Evolutionary conservation across 2,797 vertebrate species (phyloP).

Genomic region (Sternarchorhynchus goeldii): DNA sequence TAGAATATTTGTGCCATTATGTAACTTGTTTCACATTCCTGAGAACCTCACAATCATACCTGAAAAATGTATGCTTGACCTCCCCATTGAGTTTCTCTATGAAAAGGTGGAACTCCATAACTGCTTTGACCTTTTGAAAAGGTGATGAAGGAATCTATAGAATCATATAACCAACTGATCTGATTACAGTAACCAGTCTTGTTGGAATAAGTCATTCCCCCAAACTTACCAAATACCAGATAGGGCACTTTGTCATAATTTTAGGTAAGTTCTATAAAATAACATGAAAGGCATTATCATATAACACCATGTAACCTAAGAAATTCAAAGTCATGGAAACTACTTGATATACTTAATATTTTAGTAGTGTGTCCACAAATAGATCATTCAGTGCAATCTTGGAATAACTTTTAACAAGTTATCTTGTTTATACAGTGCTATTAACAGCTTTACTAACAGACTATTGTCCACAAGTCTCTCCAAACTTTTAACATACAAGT

Average conservation of each 20-base stretch:
- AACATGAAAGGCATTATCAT: slow-evolving; percentile 16
- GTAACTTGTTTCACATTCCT: neutral
- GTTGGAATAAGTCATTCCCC: neutral
- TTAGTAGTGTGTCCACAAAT: neutral
- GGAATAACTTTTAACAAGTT: neutral
- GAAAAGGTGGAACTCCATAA: slow-evolving; percentile 84
- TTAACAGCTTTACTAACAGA: slow-evolving; percentile 82
- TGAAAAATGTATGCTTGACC: slow-evolving; percentile 90
- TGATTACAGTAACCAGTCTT: neutral
- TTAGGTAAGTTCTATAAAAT: slow-evolving; percentile 80
- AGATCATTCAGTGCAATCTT: neutral
- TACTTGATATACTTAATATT: too few relatives aligned
- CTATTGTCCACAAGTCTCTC: slow-evolving; percentile 78
- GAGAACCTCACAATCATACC: slow-evolving; percentile 67
- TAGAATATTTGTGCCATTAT: too few relatives aligned
- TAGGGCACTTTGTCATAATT: slow-evolving; percentile 87
- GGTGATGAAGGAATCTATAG: slow-evolving; percentile 31
- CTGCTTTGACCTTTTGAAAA: slow-evolving; percentile 82
- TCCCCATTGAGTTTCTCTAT: slow-evolving; percentile 86
- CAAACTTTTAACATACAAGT: slow-evolving; percentile 81
- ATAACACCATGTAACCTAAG: neutral
- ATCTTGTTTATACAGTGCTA: neutral
- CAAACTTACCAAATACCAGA: slow-evolving; percentile 84
- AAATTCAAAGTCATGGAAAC: too few relatives aligned
- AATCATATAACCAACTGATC: neutral